Conservation (phyloP, 2,797 vertebrate species). For the Oreonectes daqikongensis region DNA sequence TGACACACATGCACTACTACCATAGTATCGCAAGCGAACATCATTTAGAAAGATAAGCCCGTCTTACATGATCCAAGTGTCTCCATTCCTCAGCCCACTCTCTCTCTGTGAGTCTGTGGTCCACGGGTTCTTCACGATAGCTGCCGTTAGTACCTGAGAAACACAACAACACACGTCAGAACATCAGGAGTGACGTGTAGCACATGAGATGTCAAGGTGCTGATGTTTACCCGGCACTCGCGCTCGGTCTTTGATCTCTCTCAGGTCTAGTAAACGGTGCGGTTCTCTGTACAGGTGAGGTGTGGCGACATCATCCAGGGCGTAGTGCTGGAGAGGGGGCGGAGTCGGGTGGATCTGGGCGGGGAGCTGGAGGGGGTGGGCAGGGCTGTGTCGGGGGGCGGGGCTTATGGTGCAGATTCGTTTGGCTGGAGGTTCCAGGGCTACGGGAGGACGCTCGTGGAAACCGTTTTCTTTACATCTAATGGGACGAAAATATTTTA, state of each 20-base stretch:
- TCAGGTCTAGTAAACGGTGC: constrained; percentile 88
- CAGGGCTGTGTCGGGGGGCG: constrained; percentile 94
- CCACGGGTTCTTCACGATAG: constrained; percentile 95
- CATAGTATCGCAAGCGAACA: neutral
- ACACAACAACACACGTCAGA: constrained; percentile 61
- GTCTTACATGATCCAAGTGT: constrained; percentile 96
- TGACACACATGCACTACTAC: neutral
- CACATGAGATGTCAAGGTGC: neutral
- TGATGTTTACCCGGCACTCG: constrained; percentile 72
- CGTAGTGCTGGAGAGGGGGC: constrained; percentile 95
- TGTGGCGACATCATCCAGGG: constrained; percentile 92
- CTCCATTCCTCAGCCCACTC: constrained; percentile 99
- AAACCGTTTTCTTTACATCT: constrained; percentile 88
- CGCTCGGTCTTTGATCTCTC: constrained; percentile 92
- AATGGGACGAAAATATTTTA: constrained; percentile 8
- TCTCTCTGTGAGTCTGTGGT: constrained; percentile 96
- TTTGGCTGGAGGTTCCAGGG: constrained; percentile 90
- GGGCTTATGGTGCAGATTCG: constrained; percentile 98
- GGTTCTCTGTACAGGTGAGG: constrained; percentile 90
- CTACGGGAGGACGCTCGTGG: constrained; percentile 84
- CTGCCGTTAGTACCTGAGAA: constrained; percentile 88
- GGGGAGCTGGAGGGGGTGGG: constrained; percentile 86
- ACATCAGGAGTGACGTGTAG: neutral
- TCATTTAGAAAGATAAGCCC: neutral
- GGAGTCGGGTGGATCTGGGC: constrained; percentile 94